Conservation (phyloP, 2,797 vertebrate species). For the Geotrypetes seraphini region DNA sequence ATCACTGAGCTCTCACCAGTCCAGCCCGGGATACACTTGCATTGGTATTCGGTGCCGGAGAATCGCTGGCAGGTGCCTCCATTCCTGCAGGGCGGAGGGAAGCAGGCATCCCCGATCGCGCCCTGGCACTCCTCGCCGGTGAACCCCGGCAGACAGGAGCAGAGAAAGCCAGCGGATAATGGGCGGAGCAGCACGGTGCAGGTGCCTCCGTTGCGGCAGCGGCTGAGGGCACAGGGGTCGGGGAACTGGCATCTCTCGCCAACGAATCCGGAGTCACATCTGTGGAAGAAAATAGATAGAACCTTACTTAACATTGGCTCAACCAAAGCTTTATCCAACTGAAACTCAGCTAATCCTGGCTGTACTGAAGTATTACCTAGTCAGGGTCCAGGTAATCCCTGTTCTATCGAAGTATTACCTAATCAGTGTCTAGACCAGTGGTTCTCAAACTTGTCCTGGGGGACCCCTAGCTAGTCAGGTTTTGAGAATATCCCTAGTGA, state of each 20-base stretch:
- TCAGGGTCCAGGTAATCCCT: too few relatives aligned
- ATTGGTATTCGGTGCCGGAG: conserved; percentile 17
- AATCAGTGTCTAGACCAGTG: too few relatives aligned
- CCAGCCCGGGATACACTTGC: conserved; percentile 41
- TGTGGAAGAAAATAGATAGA: conserved; percentile 2
- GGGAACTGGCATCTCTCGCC: conserved; percentile 31
- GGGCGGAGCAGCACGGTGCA: conserved; percentile 8
- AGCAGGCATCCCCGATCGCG: conserved; percentile 15
- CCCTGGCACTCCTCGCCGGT: conserved; percentile 23
- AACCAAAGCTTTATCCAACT: too few relatives aligned
- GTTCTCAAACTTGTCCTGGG: too few relatives aligned
- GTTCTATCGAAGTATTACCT: too few relatives aligned
- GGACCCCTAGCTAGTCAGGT: too few relatives aligned
- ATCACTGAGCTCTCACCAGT: conserved; percentile 26
- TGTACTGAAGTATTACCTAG: too few relatives aligned
- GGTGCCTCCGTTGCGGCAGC: conserved; percentile 33
- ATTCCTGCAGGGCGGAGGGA: conserved; percentile 25
- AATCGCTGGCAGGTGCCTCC: conserved; percentile 28
- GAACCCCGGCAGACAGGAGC: conserved; percentile 26
- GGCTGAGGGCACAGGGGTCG: conserved; percentile 28
- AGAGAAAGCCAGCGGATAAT: background rate
- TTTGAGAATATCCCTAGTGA: too few relatives aligned
- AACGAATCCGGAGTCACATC: conserved; percentile 29
- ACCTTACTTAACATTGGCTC: too few relatives aligned
- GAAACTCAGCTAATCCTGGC: too few relatives aligned